Evolutionary conservation across 2,797 vertebrate genomes (phyloP), one percentile per base, ranked within the genome.

Genomic region (Etheostoma nigrum): DNA sequence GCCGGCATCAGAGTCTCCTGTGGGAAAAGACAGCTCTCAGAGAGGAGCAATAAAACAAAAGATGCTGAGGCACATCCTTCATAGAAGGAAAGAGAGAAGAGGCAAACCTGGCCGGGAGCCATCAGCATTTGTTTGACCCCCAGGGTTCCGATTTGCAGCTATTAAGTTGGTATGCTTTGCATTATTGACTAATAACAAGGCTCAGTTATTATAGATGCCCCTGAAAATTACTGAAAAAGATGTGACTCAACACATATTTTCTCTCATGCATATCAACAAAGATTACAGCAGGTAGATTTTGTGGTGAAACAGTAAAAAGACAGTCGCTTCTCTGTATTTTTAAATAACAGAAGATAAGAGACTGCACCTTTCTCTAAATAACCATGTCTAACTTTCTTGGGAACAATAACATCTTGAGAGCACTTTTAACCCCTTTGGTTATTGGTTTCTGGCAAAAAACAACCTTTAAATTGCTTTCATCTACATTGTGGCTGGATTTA

Each of bases 1-100:
- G 80, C 89, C 30, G 91, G 69, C 83, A 81, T 95, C 94, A 63
- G 89, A 92, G 40, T 92, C 92, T 94, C 92, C 93, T 96, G 95
- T 93, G 81, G 42, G 91, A 78, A 94, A 84, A 87, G 36, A 93
- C 49, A 93, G 76, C 90, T 91, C 91, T 90, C 79, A 91, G 83
- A 70, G 57, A 77, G 55, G 77, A 85, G 76, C 59, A 0, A 62
- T 71, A 79, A 63, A 67, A 77, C 25, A 85, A 57, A 74, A 19
- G 33, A 58, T 48, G 67, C 68, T 21, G 63, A 74, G 60, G 65
- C 18, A 74, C 45, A 67, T 74, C 67, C 54, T 57, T 76, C 30
- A 67, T 1, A 27, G 3, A 45, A 25, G 19, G 18, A 54, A 55
- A 65, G 52, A 67, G 10, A 72, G 62, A 54, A 55, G 42, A 60